Percentiles rank a stretch among this genome's conserved stretches.
These are phyloP conservation scores for Pimpla rufipes DNA, from an alignment of 2,888 invertebrate genomes.

Conservation along the genomic window DNA sequence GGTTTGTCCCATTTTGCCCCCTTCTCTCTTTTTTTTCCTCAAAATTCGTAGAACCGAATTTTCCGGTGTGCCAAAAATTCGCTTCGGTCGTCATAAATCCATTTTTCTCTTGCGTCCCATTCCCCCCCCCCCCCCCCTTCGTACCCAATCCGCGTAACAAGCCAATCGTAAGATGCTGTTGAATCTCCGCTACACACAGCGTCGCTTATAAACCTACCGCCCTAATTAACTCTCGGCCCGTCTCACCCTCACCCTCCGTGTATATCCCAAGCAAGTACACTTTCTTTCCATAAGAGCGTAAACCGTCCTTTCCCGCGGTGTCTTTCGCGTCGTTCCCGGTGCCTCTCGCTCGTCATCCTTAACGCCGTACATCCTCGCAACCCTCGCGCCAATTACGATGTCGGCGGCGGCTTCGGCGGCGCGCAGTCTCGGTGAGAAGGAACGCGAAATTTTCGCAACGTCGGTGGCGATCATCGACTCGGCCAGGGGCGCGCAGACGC, in stretches of 20 bases:
- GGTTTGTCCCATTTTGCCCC: no score
- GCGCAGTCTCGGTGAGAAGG: conserved; percentile 65
- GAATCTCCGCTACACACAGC: background rate
- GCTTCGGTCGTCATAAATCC: no score
- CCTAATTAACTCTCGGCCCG: background rate
- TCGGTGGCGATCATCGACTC: conserved; percentile 69
- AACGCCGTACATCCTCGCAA: conserved; percentile 15
- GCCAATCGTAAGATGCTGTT: background rate
- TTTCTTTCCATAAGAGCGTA: conserved; percentile 22
- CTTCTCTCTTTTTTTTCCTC: no score
- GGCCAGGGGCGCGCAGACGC: conserved; percentile 71
- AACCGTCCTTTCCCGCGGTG: conserved; percentile 4
- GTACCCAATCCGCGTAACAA: no score
- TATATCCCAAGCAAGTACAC: conserved; percentile 1
- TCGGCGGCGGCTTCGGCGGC: conserved; percentile 69
- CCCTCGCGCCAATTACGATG: conserved; percentile 64
- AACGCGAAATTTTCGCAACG: conserved; percentile 63
- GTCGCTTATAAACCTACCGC: background rate
- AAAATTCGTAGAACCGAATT: no score
- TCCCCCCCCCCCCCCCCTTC: no score
- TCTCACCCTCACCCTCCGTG: background rate
- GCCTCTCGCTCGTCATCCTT: background rate
- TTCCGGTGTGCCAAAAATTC: no score
- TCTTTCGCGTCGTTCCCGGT: conserved; percentile 1
- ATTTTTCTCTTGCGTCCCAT: no score